phyloP scores from a whole-genome alignment of 2,888 invertebrate species.

The Uloborus plumipes region DNA sequence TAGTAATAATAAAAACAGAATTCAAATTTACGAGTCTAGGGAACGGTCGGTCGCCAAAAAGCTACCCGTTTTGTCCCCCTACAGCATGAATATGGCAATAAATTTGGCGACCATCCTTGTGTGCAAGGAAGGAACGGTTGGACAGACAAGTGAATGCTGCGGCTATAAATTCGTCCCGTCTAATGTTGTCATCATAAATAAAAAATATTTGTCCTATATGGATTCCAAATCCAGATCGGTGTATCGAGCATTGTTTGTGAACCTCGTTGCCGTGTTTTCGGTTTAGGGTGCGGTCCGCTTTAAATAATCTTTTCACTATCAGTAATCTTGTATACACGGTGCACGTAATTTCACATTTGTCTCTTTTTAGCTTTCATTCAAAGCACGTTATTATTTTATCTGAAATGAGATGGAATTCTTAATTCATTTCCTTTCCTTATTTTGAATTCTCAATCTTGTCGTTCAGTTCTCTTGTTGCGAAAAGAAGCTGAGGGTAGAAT shows the following conservation, averaged over 20 bases:
- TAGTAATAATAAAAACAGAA: slow-evolving; percentile 9
- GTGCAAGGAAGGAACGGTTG: slow-evolving; percentile 25
- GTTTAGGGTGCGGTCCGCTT: slow-evolving; percentile 35
- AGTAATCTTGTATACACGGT: too few species aligned
- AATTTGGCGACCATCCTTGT: slow-evolving; percentile 39
- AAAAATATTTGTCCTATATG: slow-evolving; percentile 27
- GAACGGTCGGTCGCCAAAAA: slow-evolving; percentile 38
- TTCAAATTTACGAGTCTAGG: slow-evolving; percentile 44
- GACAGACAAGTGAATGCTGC: slow-evolving; percentile 12
- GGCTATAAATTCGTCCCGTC: slow-evolving; percentile 43
- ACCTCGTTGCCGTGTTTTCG: slow-evolving; percentile 23
- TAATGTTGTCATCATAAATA: slow-evolving; percentile 42
- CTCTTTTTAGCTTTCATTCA: too few species aligned
- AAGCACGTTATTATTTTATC: too few species aligned
- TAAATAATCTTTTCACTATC: too few species aligned
- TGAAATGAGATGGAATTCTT: too few species aligned
- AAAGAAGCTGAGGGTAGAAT: too few species aligned
- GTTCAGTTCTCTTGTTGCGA: too few species aligned
- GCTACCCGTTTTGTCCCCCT: slow-evolving; percentile 48
- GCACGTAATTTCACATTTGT: too few species aligned
- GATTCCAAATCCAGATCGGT: background rate
- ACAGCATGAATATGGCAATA: slow-evolving; percentile 45
- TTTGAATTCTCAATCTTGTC: too few species aligned
- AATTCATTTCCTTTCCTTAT: too few species aligned
- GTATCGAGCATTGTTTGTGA: slow-evolving; percentile 1